Conservation (phyloP, 2,113 vertebrate genomes). For the Plotosus lineatus region DNA sequence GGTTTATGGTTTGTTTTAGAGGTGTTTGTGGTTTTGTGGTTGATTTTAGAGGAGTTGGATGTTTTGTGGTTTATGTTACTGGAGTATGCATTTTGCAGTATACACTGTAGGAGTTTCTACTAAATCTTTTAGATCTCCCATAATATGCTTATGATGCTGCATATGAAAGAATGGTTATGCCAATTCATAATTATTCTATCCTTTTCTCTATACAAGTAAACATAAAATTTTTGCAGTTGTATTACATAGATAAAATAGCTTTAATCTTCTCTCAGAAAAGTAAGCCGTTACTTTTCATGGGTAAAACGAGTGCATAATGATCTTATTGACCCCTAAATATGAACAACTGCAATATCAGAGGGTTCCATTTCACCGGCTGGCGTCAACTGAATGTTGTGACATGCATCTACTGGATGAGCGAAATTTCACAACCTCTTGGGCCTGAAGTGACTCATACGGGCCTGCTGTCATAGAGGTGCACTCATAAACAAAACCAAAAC, state of each 20-base stretch:
- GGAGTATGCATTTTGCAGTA: too few relatives aligned
- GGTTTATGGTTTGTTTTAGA: too few relatives aligned
- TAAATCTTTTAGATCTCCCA: background rate
- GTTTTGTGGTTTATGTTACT: too few relatives aligned
- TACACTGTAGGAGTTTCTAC: too few relatives aligned
- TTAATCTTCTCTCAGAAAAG: background rate
- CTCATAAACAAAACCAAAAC: conserved; percentile 35
- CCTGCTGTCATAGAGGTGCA: conserved; percentile 34
- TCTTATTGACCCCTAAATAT: background rate
- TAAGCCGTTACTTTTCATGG: background rate
- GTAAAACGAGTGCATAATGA: background rate
- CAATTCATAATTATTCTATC: background rate
- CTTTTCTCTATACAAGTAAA: background rate
- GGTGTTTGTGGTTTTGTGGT: too few relatives aligned
- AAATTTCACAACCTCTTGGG: conserved; percentile 42
- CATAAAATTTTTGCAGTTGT: background rate
- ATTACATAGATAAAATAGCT: background rate
- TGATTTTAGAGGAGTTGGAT: too few relatives aligned
- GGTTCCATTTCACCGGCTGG: background rate
- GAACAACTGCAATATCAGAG: conserved; percentile 18
- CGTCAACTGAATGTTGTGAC: background rate
- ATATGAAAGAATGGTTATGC: background rate
- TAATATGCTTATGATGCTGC: background rate
- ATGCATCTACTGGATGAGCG: conserved; percentile 22
- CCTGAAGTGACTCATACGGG: conserved; percentile 35